Evolutionary conservation across 1,140 invertebrate species (phyloP).

Genomic region (Homalodisca vitripennis): DNA sequence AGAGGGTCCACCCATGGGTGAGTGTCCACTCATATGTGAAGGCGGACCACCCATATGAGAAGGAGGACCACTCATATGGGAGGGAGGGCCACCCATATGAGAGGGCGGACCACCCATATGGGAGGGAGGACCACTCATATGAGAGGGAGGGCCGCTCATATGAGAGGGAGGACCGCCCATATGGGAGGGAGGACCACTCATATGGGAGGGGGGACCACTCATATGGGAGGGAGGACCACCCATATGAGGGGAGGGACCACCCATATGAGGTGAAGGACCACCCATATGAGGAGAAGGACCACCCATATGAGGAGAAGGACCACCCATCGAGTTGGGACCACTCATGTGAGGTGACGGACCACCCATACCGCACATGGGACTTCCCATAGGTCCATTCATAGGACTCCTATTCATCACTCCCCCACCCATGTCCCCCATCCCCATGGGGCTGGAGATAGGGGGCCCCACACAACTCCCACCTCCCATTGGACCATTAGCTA

Average conservation of each 20-base stretch:
- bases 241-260: slow-evolving; percentile 48
- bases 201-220: slow-evolving; percentile 58
- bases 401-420: slow-evolving; percentile 52
- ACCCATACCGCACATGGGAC: slow-evolving; percentile 43
- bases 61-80: slow-evolving; percentile 54
- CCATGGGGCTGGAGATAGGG: slow-evolving; percentile 55
- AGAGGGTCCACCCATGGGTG: slow-evolving; percentile 58
- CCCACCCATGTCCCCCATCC: slow-evolving; percentile 51
- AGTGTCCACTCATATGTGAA: slow-evolving; percentile 53
- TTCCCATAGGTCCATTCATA: slow-evolving; percentile 46
- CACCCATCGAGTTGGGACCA: slow-evolving; percentile 51
- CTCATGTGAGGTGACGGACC: slow-evolving; percentile 42
- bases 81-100: slow-evolving; percentile 54
- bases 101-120: slow-evolving; percentile 54
- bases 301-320: slow-evolving; percentile 54
- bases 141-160: slow-evolving; percentile 53
- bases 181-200: slow-evolving; percentile 58
- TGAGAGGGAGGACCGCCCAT: slow-evolving; percentile 53
- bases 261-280: slow-evolving; percentile 54
- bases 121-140: slow-evolving; percentile 51
- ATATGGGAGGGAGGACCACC: slow-evolving; percentile 53
- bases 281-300: slow-evolving; percentile 53
- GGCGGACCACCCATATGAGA: slow-evolving; percentile 53
- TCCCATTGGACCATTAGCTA: slow-evolving; percentile 40
- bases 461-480: slow-evolving; percentile 31